Evolutionary conservation across 2,888 invertebrate species (phyloP), one percentile per base, ranked within the genome.

Genomic region (Mythimna ferrago): DNA sequence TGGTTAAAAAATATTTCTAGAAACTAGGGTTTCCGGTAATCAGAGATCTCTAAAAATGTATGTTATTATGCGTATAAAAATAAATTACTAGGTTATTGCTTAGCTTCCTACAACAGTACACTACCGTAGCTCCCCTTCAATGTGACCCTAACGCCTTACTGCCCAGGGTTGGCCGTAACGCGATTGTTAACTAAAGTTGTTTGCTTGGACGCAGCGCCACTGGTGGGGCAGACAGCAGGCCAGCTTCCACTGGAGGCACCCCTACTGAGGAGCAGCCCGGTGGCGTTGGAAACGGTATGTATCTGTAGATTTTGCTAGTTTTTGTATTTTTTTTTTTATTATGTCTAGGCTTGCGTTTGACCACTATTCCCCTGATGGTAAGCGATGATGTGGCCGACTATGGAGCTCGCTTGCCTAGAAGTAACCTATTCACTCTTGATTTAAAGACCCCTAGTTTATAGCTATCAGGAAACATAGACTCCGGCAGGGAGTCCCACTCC

Each of bases 211-310:
- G 88, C 96, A 99, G 98, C 95, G 98, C 98, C 86, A 99, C 99
- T 84, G 98, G 98, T 83, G 98, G 98, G 78, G 99, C 99, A 26
- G 99, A 99, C 94, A 98, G 98, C 93, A 97, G 98, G 87, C 98
- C 98, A 78, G 98, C 97, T 64, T 98, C 98, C 73, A 97, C 97
- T 67, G 97, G 97, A 62, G 98, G 98, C 80, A 98, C 98, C 61
- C 98, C 98, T 85, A 98, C 98, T 76, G 98, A 98, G 84, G 98
- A 98, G 86, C 98, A 98, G 90, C 98, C 98, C 67, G 98, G 97
- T 84, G 98, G 98, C 87, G 98, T 98, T 91, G 98, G 98, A 11
- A 96, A 96, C 72, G 96, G 96, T 96, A 87, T 32, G 72, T 69
- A 66, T 66, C 35, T 21, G 9, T 62, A 44, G 19, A 56, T 56